Base-by-base conservation (phyloP, 2,113 vertebrate genomes). In the Passer domesticus region DNA sequence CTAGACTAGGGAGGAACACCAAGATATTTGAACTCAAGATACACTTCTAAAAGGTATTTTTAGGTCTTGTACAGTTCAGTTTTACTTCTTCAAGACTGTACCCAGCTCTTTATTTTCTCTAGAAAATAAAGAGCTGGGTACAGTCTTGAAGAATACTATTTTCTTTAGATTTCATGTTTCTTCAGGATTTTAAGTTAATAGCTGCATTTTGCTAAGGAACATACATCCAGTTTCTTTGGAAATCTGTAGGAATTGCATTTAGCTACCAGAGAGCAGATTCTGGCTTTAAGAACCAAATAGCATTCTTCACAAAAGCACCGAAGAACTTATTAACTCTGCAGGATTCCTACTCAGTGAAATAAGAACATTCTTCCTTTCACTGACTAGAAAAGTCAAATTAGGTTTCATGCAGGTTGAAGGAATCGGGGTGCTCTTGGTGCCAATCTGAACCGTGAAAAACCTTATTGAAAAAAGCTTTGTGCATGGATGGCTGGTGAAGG, bases 241-340 rank as follows among this genome's bases (percentile, higher is more conserved):
- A 90, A 68, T 94, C 60, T 58, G 24, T 67, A 35, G 69, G 41
- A 94, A 91, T 75, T 84, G 47, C 76, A 56, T 72, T 90, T 90
- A 72, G 39, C 31, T 80, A 88, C 69, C 72, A 80, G 50, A 86
- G 67, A 83, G 74, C 59, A 94, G 67, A 74, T 83, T 88, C 52
- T 69, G 76, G 16, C 52, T 70, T 60, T 64, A 64, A 91, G 37
- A 91, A 46, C 58, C 49, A 91, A 79, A 69, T 33, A 64, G 10
- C 56, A 59, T 90, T 83, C 70, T 95, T 95, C 72, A 79, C 70
- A 91, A 94, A 87, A 92, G 46, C 70, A 35, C 50, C 7, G 3
- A 92, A 73, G 81, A 87, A 55, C 81, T 72, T 86, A 77, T 76
- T 95, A 91, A 91, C 72, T 83, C 93, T 49, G 72, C 90, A 86